Percentiles rank a stretch among this genome's conserved stretches.
Conservation (phyloP, 2,888 invertebrate species). For the Tethea ocularis region DNA sequence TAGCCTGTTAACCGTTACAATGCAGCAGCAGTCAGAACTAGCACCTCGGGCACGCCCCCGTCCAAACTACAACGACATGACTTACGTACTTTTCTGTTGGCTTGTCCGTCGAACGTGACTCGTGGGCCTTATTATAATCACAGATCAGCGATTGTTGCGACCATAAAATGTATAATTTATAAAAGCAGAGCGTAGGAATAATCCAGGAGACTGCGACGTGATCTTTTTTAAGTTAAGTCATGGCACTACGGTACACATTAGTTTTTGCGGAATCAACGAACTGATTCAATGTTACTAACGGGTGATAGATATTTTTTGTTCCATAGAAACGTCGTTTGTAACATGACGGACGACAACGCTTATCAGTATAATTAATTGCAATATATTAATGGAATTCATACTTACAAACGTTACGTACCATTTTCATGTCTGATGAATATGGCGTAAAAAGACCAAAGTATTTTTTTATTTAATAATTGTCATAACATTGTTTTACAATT, state of each 20-base stretch:
- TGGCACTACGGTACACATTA: constrained; percentile 60
- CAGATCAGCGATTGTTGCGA: constrained; percentile 80
- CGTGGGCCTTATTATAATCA: constrained; percentile 78
- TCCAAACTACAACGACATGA: constrained; percentile 55
- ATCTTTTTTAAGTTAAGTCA: constrained; percentile 54
- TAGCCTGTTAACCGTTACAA: constrained; percentile 57
- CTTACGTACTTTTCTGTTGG: constrained; percentile 45
- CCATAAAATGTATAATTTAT: constrained; percentile 80
- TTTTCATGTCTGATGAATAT: too few relatives aligned
- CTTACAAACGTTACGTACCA: too few relatives aligned
- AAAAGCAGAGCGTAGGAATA: constrained; percentile 64
- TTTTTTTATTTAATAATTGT: constrained; percentile 27
- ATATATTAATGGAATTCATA: constrained; percentile 26
- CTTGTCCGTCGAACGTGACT: constrained; percentile 68
- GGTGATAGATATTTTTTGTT: constrained; percentile 49
- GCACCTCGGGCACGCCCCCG: constrained; percentile 52
- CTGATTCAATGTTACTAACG: constrained; percentile 49
- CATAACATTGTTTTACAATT: constrained; percentile 31
- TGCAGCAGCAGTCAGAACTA: constrained; percentile 50
- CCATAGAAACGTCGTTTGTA: constrained; percentile 42
- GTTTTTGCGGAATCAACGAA: constrained; percentile 59
- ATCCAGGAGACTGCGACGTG: constrained; percentile 51
- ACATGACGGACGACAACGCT: constrained; percentile 47
- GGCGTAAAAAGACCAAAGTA: constrained; percentile 13
- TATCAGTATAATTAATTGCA: constrained; percentile 22